These are phyloP conservation scores for mouse (Mus musculus) DNA, from an alignment of 2,113 vertebrate genomes.

Conservation along the genomic window GRCm39 chr7:110066501-110067000, in stretches of 20 bases:
- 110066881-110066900: slow-evolving; percentile 53
- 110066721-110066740: too few relatives aligned
- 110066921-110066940: slow-evolving; percentile 61
- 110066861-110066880: slow-evolving; percentile 36
- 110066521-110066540: slow-evolving; percentile 17
- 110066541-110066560: neutral
- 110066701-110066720: too few relatives aligned
- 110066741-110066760: too few relatives aligned
- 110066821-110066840: slow-evolving; percentile 20
- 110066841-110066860: slow-evolving; percentile 22
- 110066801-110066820: neutral
- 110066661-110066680: too few relatives aligned
- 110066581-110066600: slow-evolving; percentile 30
- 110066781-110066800: slow-evolving; percentile 47
- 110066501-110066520: slow-evolving; percentile 12
- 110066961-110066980: slow-evolving; percentile 57
- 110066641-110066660: too few relatives aligned
- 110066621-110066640: too few relatives aligned
- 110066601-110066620: neutral
- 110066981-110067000: slow-evolving; percentile 60
- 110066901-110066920: slow-evolving; percentile 47
- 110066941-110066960: slow-evolving; percentile 64
- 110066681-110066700: too few relatives aligned
- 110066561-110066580: slow-evolving; percentile 50
- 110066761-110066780: slow-evolving; percentile 25